These are phyloP conservation scores for Engraulis encrasicolus DNA, from an alignment of 2,113 vertebrate genomes.

Conservation along the genomic window DNA sequence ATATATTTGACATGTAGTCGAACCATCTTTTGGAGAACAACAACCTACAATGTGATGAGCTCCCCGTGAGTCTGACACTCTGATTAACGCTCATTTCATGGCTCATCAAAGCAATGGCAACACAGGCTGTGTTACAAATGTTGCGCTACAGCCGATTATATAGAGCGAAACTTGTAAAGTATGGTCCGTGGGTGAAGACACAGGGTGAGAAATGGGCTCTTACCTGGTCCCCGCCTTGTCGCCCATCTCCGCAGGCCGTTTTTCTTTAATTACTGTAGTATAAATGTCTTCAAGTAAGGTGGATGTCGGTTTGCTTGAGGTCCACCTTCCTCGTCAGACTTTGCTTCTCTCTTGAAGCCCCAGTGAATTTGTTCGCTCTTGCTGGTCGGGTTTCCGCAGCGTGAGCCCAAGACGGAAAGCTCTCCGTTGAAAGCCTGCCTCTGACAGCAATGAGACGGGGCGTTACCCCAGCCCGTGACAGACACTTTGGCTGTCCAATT, in stretches of 20 bases:
- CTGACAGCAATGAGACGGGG: constrained; percentile 47
- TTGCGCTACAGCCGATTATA: neutral
- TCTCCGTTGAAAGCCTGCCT: constrained; percentile 44
- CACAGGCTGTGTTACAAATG: neutral
- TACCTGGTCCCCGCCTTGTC: constrained; percentile 73
- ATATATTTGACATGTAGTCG: neutral
- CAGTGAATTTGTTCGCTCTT: constrained; percentile 15
- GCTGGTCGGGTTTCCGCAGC: constrained; percentile 52
- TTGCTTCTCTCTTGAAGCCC: constrained; percentile 34
- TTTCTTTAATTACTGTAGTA: constrained; percentile 10
- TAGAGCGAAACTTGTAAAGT: constrained; percentile 17
- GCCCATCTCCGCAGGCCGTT: constrained; percentile 62
- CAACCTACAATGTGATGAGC: neutral
- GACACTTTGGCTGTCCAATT: constrained; percentile 35
- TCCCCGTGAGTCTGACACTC: neutral
- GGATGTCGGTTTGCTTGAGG: neutral
- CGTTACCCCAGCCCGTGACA: constrained; percentile 3
- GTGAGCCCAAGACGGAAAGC: constrained; percentile 55
- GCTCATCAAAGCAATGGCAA: neutral
- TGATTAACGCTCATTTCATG: neutral
- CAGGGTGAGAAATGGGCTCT: constrained; percentile 24
- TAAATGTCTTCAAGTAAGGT: constrained; percentile 12
- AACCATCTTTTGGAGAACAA: neutral
- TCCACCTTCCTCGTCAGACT: constrained; percentile 28
- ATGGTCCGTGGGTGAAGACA: constrained; percentile 1